Evolutionary conservation across 2,888 invertebrate species (phyloP).

Genomic region (Elmis aenea): DNA sequence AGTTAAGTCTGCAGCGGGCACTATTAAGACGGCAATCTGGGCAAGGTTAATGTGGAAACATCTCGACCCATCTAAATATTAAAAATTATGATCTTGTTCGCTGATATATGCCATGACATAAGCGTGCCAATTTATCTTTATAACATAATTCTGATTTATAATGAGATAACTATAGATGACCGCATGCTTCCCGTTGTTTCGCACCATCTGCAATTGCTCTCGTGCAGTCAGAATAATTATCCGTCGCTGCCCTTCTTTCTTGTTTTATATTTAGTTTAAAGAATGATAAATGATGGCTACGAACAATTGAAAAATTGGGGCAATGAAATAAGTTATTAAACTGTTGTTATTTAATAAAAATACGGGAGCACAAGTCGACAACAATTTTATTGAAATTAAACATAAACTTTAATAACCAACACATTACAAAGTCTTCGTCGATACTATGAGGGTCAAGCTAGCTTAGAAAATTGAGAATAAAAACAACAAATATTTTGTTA

Average conservation of each 20-base stretch:
- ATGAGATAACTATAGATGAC: slow-evolving; percentile 44
- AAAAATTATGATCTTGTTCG: slow-evolving; percentile 22
- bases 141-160: slow-evolving; percentile 45
- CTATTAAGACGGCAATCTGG: slow-evolving; percentile 15
- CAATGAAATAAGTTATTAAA: too few relatives aligned
- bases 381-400: too few relatives aligned
- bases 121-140: slow-evolving; percentile 46
- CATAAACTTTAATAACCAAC: too few relatives aligned
- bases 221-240: slow-evolving; percentile 27
- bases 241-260: not conserved
- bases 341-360: too few relatives aligned
- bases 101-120: slow-evolving; percentile 38
- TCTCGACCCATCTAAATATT: slow-evolving; percentile 21
- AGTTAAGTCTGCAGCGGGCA: not conserved
- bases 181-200: slow-evolving; percentile 44
- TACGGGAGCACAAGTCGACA: too few relatives aligned
- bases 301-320: too few relatives aligned
- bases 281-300: too few relatives aligned
- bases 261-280: slow-evolving; percentile 27
- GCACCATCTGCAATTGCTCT: slow-evolving; percentile 32
- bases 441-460: too few relatives aligned
- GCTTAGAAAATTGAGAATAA: too few relatives aligned
- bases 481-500: too few relatives aligned
- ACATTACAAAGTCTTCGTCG: too few relatives aligned
- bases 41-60: slow-evolving; percentile 19